Conservation (phyloP, 1,140 invertebrate species). For the honey bee (Apis mellifera) region Amel_HAv3.1 CM009935.2:11236001-11236500, state of each 20-base stretch:
- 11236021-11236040: neutral
- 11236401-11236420: slow-evolving; percentile 22
- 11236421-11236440: slow-evolving; percentile 50
- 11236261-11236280: slow-evolving; percentile 14
- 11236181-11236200: slow-evolving; percentile 23
- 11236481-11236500: neutral
- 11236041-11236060: neutral
- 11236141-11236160: neutral
- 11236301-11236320: slow-evolving; percentile 16
- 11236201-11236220: slow-evolving; percentile 19
- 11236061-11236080: neutral
- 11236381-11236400: slow-evolving; percentile 59
- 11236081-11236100: neutral
- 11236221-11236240: slow-evolving; percentile 68
- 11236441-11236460: slow-evolving; percentile 10
- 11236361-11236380: slow-evolving; percentile 69
- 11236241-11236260: slow-evolving; percentile 16
- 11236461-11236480: neutral
- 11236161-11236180: neutral
- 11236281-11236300: neutral
- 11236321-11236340: slow-evolving; percentile 2
- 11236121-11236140: neutral
- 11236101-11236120: neutral
- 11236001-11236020: neutral
- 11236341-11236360: neutral